These are phyloP conservation scores for Cynaeus angustus DNA, from an alignment of 2,888 invertebrate species.

Conservation along the genomic window DNA sequence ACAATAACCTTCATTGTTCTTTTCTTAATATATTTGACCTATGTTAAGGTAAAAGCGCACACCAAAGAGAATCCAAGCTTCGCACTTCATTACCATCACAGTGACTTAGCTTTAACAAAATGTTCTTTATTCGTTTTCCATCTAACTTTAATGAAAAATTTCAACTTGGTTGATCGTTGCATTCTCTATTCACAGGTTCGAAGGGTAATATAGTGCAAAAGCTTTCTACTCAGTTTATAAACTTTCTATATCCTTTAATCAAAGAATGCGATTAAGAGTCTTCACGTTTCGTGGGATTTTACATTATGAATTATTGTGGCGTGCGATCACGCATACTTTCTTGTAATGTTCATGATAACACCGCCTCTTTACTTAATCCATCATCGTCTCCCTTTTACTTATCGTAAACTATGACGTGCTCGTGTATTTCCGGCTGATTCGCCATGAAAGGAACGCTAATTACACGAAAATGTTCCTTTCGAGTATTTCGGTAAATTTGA, in stretches of 20 bases:
- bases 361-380: constrained; percentile 40
- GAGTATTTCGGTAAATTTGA: constrained; percentile 23
- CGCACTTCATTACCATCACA: background rate
- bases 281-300: constrained; percentile 14
- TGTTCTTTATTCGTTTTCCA: background rate
- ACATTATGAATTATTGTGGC: constrained; percentile 22
- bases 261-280: background rate
- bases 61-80: background rate
- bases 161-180: constrained; percentile 13
- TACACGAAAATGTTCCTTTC: constrained; percentile 31
- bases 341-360: constrained; percentile 36
- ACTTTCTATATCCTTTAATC: background rate
- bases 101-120: constrained; percentile 24
- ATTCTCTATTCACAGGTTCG: constrained; percentile 1
- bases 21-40: background rate
- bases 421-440: constrained; percentile 38
- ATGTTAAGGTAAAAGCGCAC: background rate
- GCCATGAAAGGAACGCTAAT: constrained; percentile 34
- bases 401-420: constrained; percentile 35
- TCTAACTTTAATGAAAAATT: constrained; percentile 16
- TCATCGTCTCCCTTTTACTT: constrained; percentile 42
- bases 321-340: constrained; percentile 41
- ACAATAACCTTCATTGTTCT: background rate
- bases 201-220: background rate
- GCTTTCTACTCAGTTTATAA: background rate